phyloP scores from a whole-genome alignment of 2,797 vertebrate species.

The Cyprinella venusta region DNA sequence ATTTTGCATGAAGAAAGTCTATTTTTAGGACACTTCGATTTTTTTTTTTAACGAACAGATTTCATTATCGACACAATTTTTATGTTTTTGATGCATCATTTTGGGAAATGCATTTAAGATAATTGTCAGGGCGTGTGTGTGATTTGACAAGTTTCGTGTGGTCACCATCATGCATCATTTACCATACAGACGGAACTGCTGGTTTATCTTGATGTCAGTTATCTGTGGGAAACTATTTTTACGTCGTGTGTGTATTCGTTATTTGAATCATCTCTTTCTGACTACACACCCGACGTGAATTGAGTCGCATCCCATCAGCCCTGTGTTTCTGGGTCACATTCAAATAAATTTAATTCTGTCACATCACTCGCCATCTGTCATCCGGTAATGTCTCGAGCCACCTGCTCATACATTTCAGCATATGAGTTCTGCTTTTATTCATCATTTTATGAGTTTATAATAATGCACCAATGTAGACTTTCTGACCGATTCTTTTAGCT shows the following conservation, averaged over 20 bases:
- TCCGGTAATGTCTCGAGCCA: neutral
- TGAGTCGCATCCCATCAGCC: neutral
- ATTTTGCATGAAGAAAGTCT: neutral
- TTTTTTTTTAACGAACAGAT: neutral
- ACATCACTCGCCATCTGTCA: conserved; percentile 9
- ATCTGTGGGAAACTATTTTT: neutral
- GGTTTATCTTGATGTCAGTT: neutral
- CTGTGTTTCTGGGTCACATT: conserved; percentile 13
- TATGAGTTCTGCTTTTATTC: neutral
- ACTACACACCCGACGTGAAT: neutral
- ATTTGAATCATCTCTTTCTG: neutral
- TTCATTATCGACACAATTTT: neutral
- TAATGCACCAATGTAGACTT: neutral
- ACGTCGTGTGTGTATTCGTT: neutral
- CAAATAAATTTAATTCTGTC: neutral
- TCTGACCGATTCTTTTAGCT: neutral
- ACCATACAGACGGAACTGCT: neutral
- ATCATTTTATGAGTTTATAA: neutral
- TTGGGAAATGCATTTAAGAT: conserved; percentile 19
- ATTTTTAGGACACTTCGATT: neutral
- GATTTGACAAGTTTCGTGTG: neutral
- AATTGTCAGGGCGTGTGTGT: neutral
- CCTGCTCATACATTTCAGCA: neutral
- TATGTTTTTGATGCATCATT: neutral
- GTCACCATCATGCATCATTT: conserved; percentile 19